These are phyloP conservation scores for Prionace glauca DNA, from an alignment of 2,797 vertebrate genomes.

Conservation along the genomic window DNA sequence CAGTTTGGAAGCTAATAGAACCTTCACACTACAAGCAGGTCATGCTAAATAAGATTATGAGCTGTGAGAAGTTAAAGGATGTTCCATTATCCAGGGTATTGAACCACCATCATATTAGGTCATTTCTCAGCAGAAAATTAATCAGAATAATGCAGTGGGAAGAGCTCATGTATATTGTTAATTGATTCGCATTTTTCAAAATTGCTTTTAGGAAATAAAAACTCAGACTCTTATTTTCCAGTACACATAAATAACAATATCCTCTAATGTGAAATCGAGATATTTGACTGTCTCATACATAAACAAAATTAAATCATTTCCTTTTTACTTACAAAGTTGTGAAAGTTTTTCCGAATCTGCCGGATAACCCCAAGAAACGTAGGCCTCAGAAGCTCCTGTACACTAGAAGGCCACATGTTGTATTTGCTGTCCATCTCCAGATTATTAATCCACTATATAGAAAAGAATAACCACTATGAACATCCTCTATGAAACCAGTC, in stretches of 20 bases:
- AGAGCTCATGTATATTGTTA: background rate
- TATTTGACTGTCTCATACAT: background rate
- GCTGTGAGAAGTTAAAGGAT: background rate
- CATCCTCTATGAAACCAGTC: background rate
- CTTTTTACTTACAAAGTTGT: conserved; percentile 77
- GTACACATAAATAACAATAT: background rate
- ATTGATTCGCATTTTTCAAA: background rate
- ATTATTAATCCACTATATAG: conserved; percentile 88
- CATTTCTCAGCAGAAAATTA: background rate
- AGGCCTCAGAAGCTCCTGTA: conserved; percentile 88
- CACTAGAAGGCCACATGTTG: conserved; percentile 81
- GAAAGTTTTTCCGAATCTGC: conserved; percentile 94
- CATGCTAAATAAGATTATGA: background rate
- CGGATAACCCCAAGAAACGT: conserved; percentile 95
- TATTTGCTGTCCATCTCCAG: conserved; percentile 84
- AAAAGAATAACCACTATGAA: conserved; percentile 34
- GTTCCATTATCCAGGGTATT: background rate
- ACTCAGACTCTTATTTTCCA: background rate
- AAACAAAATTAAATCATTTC: background rate
- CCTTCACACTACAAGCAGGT: background rate
- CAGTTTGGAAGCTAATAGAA: background rate
- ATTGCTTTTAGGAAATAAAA: background rate
- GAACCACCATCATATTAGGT: background rate
- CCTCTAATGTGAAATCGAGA: background rate
- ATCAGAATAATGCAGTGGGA: background rate